Evolutionary conservation across 2,797 vertebrate genomes (phyloP).

Genomic region (Lindbergichthys nudifrons): DNA sequence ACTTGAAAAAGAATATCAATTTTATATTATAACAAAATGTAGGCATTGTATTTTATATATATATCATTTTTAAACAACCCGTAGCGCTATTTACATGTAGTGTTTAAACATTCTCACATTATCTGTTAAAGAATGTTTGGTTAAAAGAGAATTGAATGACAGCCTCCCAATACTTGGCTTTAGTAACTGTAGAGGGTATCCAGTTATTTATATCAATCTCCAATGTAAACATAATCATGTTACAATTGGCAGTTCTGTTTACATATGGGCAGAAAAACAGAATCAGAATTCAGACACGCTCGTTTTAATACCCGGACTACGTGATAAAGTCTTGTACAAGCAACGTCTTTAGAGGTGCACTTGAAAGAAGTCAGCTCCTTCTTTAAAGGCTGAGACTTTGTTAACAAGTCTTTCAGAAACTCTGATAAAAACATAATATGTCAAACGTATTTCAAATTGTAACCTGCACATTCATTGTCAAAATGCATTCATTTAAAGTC

Average conservation of each 20-base stretch:
- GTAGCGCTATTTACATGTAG: too few relatives aligned
- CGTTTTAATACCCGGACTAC: not conserved
- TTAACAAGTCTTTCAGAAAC: not conserved
- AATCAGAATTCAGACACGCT: not conserved
- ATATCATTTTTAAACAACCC: too few relatives aligned
- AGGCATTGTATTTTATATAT: too few relatives aligned
- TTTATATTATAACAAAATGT: too few relatives aligned
- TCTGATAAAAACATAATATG: not conserved
- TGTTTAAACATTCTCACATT: not conserved
- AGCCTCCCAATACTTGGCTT: not conserved
- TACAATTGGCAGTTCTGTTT: not conserved
- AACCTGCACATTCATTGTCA: not conserved
- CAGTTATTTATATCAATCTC: not conserved
- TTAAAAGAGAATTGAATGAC: not conserved
- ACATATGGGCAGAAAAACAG: not conserved
- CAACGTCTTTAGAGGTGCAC: not conserved
- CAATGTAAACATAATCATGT: not conserved
- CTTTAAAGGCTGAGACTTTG: not conserved
- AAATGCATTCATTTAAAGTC: not conserved
- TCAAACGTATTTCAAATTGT: not conserved
- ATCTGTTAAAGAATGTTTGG: not conserved
- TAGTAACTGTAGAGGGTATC: not conserved
- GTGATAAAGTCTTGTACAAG: slow-evolving; percentile 1
- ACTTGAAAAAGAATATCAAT: too few relatives aligned
- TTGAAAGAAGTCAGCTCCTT: not conserved